Conservation (phyloP, 2,888 invertebrate species). For the Synanthedon myopaeformis region DNA sequence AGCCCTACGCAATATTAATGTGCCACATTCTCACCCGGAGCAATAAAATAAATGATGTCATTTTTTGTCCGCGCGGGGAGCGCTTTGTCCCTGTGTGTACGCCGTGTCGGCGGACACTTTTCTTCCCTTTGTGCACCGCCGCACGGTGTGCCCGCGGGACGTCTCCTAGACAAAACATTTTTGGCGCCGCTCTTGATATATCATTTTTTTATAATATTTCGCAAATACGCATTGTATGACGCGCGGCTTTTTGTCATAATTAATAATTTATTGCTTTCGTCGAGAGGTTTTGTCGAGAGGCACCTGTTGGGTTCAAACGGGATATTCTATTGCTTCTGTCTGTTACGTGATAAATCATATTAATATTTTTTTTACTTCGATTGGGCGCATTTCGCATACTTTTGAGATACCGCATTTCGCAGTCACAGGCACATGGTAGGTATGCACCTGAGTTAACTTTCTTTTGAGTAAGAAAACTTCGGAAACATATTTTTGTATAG, state of each 20-base stretch:
- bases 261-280: conserved; percentile 66
- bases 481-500: too few relatives aligned
- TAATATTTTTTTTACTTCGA: background rate
- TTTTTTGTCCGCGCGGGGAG: conserved; percentile 62
- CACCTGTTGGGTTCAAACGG: conserved; percentile 31
- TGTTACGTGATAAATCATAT: conserved; percentile 46
- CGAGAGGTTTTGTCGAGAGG: conserved; percentile 41
- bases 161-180: conserved; percentile 58
- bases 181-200: conserved; percentile 56
- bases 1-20: conserved; percentile 63
- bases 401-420: too few relatives aligned
- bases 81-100: conserved; percentile 47
- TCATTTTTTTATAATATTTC: conserved; percentile 31
- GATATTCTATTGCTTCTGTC: conserved; percentile 45
- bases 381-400: too few relatives aligned
- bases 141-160: conserved; percentile 46
- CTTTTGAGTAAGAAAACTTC: too few relatives aligned
- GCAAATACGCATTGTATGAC: conserved; percentile 43
- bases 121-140: conserved; percentile 38
- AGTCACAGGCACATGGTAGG: too few relatives aligned
- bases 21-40: conserved; percentile 62
- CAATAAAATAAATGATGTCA: conserved; percentile 71
- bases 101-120: conserved; percentile 48
- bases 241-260: conserved; percentile 58
- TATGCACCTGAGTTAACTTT: too few relatives aligned